Conservation (phyloP, 2,797 vertebrate genomes). For the Sandelia bainsii region DNA sequence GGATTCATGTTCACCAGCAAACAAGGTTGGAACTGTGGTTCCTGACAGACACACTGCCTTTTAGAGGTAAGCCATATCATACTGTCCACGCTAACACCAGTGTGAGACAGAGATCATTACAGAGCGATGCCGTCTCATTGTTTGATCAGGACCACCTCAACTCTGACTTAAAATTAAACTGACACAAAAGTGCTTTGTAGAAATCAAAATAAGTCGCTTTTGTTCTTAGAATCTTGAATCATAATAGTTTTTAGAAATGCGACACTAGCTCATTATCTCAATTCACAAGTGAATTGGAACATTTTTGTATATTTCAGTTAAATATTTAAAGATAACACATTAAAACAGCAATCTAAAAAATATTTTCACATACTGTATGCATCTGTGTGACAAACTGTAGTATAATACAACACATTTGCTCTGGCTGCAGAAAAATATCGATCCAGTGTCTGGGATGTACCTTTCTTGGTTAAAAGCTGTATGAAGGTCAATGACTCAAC, state of each 20-base stretch:
- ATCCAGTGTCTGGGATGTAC: neutral
- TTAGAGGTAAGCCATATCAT: too few relatives aligned
- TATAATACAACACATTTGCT: neutral
- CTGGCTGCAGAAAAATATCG: too few relatives aligned
- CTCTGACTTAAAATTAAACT: too few relatives aligned
- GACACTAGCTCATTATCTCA: constrained; percentile 4
- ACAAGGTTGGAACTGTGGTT: neutral
- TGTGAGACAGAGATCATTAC: too few relatives aligned
- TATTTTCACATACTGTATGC: neutral
- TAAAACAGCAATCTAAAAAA: too few relatives aligned
- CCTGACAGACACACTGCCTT: neutral
- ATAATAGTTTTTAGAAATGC: constrained; percentile 5
- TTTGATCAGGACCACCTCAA: too few relatives aligned
- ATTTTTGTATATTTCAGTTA: constrained; percentile 8
- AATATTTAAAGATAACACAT: neutral
- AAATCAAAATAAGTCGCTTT: too few relatives aligned
- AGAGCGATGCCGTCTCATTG: too few relatives aligned
- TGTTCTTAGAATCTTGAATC: too few relatives aligned
- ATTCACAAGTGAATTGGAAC: constrained; percentile 1
- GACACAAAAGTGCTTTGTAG: too few relatives aligned
- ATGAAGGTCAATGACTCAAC: neutral
- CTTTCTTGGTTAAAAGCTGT: neutral
- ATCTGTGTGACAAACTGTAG: neutral
- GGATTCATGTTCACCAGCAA: neutral
- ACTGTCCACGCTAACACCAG: too few relatives aligned